Evolutionary conservation across 2,797 vertebrate species (phyloP), one percentile per base, ranked within the genome.

Genomic region (Nyctalus aviator): DNA sequence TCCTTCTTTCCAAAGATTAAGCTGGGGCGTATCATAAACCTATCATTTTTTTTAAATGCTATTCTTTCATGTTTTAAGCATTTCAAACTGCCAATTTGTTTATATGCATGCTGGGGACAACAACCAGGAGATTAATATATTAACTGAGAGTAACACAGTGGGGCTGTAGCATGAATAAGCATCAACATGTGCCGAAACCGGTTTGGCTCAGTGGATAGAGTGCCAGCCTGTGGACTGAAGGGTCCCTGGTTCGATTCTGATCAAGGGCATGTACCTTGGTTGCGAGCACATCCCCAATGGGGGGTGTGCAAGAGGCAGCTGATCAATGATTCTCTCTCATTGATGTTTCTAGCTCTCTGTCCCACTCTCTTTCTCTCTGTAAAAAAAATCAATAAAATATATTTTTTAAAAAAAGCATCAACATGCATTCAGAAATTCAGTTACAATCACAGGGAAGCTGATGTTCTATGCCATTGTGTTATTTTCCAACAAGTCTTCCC

Each of bases 371-470:
- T 41, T 41, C 37, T 41, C 6, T 41, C 37, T 41, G 37, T 41
- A 41, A 41, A 41, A 41, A 41, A 41, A 41, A 41, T 41, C 37
- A 41, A 41, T 41, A 41, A 41, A 41, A 41, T 41, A 41, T 41
- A 7, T 41, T 6, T 41, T 41, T 41, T 41, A 6, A 41, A 41
- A 41, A 41, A 37, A 79, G 62, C 79, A 94, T 91, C 71, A 85
- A 93, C 84, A 86, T 41, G 84, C 68, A 95, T 93, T 81, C 85
- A 95, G 88, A 95, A 93, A 95, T 71, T 95, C 91, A 96, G 73
- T 94, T 75, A 93, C 95, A 86, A 41, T 90, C 35, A 93, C 0
- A 13, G 90, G 86, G 21, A 46, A 94, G 92, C 93, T 44, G 48
- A 92, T 11, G 94, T 0, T 20, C 14, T n/a, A 62, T 14, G 71